Percentiles rank a stretch among this genome's conserved stretches.
phyloP scores from a whole-genome alignment of 2,113 vertebrate species.

The Plotosus lineatus region DNA sequence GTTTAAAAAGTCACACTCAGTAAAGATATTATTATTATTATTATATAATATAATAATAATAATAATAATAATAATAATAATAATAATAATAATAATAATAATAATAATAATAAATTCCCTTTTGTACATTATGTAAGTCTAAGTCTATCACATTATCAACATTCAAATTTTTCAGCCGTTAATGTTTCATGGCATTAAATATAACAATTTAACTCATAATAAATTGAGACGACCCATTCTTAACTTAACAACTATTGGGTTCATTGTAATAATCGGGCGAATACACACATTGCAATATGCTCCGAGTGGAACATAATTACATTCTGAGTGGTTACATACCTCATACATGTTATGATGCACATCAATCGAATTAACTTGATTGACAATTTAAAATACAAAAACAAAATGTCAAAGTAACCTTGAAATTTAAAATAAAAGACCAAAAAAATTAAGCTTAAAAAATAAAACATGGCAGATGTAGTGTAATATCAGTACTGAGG shows the following conservation, averaged over 20 bases:
- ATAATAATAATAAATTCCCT: not conserved
- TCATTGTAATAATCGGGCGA: too few species aligned
- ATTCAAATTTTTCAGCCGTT: not conserved
- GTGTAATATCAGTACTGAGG: not conserved
- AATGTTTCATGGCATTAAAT: not conserved
- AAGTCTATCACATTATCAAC: not conserved
- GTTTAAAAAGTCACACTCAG: not conserved
- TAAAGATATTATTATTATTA: too few species aligned
- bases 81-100: too few species aligned
- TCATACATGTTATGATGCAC: not conserved
- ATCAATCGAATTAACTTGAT: not conserved
- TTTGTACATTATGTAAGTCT: not conserved
- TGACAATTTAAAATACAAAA: too few species aligned
- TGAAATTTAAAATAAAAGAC: not conserved
- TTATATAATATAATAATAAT: too few species aligned
- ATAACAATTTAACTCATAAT: not conserved
- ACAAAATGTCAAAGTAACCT: not conserved
- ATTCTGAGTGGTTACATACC: not conserved
- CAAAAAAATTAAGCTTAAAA: not conserved
- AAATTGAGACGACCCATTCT: not conserved
- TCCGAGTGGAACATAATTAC: not conserved
- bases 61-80: too few species aligned
- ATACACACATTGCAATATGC: not conserved
- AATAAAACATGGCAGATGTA: not conserved
- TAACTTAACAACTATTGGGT: not conserved